phyloP scores from a whole-genome alignment of 2,888 invertebrate genomes.

The Thelaira solivaga region DNA sequence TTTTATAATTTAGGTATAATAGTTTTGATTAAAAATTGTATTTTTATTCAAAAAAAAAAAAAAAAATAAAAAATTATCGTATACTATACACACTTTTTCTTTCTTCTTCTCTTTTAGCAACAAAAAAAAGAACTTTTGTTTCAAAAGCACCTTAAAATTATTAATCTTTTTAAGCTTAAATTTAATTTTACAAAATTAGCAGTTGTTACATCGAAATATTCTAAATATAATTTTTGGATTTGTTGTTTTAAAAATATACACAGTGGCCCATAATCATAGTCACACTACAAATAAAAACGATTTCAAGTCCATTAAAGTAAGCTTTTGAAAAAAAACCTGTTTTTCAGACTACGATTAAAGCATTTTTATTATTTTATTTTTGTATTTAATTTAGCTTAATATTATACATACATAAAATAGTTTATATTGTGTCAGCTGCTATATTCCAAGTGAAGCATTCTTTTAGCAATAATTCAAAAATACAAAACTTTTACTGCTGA shows the following conservation, averaged over 20 bases:
- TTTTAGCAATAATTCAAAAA: too few species aligned
- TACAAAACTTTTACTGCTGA: too few species aligned
- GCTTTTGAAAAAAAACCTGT: too few species aligned
- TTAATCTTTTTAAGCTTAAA: neutral
- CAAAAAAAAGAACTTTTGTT: slow-evolving; percentile 11
- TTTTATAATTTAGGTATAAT: slow-evolving; percentile 12
- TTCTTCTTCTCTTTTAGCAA: slow-evolving; percentile 7
- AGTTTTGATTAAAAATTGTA: slow-evolving; percentile 41
- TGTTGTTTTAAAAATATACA: slow-evolving; percentile 41
- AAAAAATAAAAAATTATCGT: slow-evolving; percentile 27
- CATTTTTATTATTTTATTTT: neutral
- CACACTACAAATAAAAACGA: too few species aligned
- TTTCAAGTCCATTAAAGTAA: too few species aligned
- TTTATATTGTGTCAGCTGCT: too few species aligned
- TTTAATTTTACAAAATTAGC: slow-evolving; percentile 10
- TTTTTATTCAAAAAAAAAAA: slow-evolving; percentile 18
- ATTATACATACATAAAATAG: too few species aligned
- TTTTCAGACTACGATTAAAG: too few species aligned
- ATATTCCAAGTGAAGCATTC: too few species aligned
- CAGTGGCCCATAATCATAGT: too few species aligned
- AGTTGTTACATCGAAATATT: slow-evolving; percentile 41
- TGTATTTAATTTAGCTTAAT: slow-evolving; percentile 19
- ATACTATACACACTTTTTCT: slow-evolving; percentile 29
- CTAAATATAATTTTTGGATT: slow-evolving; percentile 61
- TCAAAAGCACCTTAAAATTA: slow-evolving; percentile 52